These are phyloP conservation scores for Melolontha melolontha DNA, from an alignment of 2,888 invertebrate species.

Conservation along the genomic window DNA sequence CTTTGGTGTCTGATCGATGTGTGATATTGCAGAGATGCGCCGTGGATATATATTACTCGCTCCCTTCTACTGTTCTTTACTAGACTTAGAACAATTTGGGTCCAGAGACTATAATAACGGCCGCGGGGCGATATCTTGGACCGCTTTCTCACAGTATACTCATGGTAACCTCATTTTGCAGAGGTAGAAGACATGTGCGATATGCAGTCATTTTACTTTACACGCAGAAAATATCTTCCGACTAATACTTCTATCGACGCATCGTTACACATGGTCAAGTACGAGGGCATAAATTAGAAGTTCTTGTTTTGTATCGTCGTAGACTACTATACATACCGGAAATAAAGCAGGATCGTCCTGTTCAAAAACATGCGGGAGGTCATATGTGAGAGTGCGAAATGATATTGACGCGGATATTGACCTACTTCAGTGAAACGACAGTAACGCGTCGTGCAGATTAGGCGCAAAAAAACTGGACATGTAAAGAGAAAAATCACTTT, in stretches of 20 bases:
- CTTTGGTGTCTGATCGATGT: slow-evolving; percentile 57
- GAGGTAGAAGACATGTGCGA: slow-evolving; percentile 54
- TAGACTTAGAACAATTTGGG: slow-evolving; percentile 64
- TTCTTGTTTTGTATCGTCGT: slow-evolving; percentile 1
- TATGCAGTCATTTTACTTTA: slow-evolving; percentile 53
- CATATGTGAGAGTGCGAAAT: slow-evolving; percentile 42
- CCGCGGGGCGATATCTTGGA: slow-evolving; percentile 65
- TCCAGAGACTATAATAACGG: slow-evolving; percentile 64
- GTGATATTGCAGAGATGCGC: slow-evolving; percentile 61
- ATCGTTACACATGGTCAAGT: slow-evolving; percentile 37
- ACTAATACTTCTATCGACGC: not conserved
- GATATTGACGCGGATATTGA: slow-evolving; percentile 32
- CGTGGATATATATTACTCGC: slow-evolving; percentile 63
- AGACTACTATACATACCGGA: slow-evolving; percentile 24
- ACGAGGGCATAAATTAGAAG: slow-evolving; percentile 19
- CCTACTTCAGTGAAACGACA: slow-evolving; percentile 33
- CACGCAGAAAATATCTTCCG: not conserved
- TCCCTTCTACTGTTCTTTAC: slow-evolving; percentile 60
- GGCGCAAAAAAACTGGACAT: not conserved
- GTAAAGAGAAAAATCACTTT: slow-evolving; percentile 2
- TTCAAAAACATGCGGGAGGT: slow-evolving; percentile 25
- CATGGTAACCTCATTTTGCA: slow-evolving; percentile 63
- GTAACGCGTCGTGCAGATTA: not conserved
- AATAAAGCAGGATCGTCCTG: slow-evolving; percentile 7
- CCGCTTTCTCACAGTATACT: slow-evolving; percentile 66